phyloP scores from a whole-genome alignment of 2,113 vertebrate genomes.

The Eptesicus fuscus region DNA sequence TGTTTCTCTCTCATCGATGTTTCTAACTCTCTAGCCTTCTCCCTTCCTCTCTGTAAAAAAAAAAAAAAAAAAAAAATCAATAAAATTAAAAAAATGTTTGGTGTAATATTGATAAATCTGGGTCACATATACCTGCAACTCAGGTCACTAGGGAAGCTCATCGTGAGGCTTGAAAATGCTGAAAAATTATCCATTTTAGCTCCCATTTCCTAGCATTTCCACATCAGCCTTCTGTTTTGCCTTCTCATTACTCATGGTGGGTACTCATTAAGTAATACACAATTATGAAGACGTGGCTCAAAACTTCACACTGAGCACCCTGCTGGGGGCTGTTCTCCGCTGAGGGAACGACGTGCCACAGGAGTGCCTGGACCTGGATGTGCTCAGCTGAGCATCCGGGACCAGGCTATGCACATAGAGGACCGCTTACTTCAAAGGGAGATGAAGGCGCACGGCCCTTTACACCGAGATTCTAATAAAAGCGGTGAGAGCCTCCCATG shows the following conservation, averaged over 20 bases:
- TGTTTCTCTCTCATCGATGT: too few relatives aligned
- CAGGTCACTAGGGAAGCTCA: background rate
- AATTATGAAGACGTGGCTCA: background rate
- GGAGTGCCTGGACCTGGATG: too few relatives aligned
- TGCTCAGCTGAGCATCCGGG: background rate
- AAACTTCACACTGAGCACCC: background rate
- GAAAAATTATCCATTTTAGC: background rate
- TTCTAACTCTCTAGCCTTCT: too few relatives aligned
- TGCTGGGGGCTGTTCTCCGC: too few relatives aligned
- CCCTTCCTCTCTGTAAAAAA: too few relatives aligned
- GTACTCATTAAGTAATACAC: background rate
- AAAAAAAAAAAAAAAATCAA: too few relatives aligned
- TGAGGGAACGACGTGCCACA: too few relatives aligned
- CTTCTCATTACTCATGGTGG: background rate
- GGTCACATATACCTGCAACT: background rate
- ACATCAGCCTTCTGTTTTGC: background rate
- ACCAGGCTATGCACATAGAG: fast-evolving
- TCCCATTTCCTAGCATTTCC: background rate
- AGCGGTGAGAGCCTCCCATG: background rate
- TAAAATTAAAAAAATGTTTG: background rate
- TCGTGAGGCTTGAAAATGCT: background rate
- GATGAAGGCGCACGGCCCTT: background rate
- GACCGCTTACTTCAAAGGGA: background rate
- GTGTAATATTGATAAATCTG: background rate
- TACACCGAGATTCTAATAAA: background rate